Base-by-base conservation (phyloP, 2,797 vertebrate genomes). In the Avahi laniger region DNA sequence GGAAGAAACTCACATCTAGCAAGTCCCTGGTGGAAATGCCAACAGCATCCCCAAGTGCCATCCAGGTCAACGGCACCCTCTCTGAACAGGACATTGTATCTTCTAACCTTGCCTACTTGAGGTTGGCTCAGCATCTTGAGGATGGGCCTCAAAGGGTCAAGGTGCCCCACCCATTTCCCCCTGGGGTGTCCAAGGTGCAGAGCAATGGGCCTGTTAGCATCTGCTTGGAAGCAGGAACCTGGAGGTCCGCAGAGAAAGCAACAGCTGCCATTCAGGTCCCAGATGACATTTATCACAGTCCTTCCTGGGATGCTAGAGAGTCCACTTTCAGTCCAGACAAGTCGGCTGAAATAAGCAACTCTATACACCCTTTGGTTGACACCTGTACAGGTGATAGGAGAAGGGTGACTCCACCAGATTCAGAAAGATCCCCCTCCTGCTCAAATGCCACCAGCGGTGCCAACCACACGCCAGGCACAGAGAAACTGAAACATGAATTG, bases 11-110 rank as follows among this genome's bases (percentile, higher is more conserved):
- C 97, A 97, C 97, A 0, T 88, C 92, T 70, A 99, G 98, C 94
- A 99, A 98, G 83, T 98, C 98, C 0, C 83, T 98, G 83, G 98
- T 98, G 43, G 98, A 99, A 98, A 98, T 98, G 98, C 97, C 98
- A 33, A 92, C 83, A 0, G 98, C 98, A 38, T 92, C 98, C 90
- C 97, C 69, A 95, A 97, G 97, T 84, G 91, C 98, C 33, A 65
- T 96, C 92, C 98, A 98, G 93, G 96, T 98, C 76, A 99, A 99
- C 0, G 98, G 98, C 82, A 97, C 89, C 78, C 91, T 98, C 90
- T 98, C 98, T 14, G 98, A 98, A 41, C 96, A 98, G 80, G 98
- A 98, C 46, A 38, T 89, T 0, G 90, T 98, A 65, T 97, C 98
- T 91, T 97, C 98, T 35, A 98, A 98, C 52, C 96, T 99, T 76